Evolutionary conservation across 92 coral and sea anemone species (phyloP), one percentile per base, ranked within the genome.

Genomic region (Porites cylindrica): DNA sequence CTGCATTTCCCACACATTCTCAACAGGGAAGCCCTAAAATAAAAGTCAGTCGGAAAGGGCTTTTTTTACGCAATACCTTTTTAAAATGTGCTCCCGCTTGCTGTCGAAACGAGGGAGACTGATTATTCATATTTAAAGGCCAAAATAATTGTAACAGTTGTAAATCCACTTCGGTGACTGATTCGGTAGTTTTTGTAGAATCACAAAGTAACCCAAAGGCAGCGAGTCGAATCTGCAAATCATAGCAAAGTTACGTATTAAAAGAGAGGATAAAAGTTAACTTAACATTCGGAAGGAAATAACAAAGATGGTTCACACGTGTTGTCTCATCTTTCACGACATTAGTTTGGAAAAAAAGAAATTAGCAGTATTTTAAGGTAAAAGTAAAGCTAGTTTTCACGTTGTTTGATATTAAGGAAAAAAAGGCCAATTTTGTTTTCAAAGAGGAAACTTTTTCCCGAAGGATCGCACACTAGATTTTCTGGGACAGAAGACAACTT

Each of bases 81-180:
- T 93, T 96, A 65, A 95, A 81, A 47, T 82, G 88, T 18, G 92
- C 96, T 52, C 83, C 82, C 69, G 86, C 88, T 38, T 93, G 90
- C 43, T 96, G 99, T 20, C 99, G 91, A 78, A 97, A 97, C 51
- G 98, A 93, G 18, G 99, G 97, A 29, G 99, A 93, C 90, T 97
- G 99, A 82, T 93, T 95, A 93, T 95, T 97, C 96, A 97, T 91
- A 79, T 97, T 97, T 4, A 82, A 92, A 4, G 96, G 92, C 43
- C 88, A 81, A 79, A 93, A 95, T 47, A 87, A 60, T 51, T 82
- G 88, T 47, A 97, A 80, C 38, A 97, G 93, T 47, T 90, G 90
- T 32, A 97, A 54, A 78, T 97, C 99, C 69, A 83, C 68, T 76
- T 73, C 85, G 75, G 93, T 95, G 50, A 97, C 91, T n/a, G 91